phyloP scores from a whole-genome alignment of 2,113 vertebrate species.

The Chaenogobius annularis region DNA sequence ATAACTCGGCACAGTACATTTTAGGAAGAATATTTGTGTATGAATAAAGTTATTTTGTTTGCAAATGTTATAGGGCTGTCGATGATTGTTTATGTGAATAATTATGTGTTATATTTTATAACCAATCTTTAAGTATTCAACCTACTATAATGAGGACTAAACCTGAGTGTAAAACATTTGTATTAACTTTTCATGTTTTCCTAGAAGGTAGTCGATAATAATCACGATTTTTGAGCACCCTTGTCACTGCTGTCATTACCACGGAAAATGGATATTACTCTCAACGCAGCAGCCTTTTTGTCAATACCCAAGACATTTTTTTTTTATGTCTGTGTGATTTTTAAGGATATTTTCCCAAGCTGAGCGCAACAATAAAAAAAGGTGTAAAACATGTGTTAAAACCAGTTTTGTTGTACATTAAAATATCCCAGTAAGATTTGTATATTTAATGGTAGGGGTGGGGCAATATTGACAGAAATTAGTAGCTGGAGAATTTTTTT shows the following conservation, averaged over 20 bases:
- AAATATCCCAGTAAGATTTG: not conserved
- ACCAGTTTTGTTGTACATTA: not conserved
- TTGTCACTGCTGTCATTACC: slow-evolving; percentile 2
- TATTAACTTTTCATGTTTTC: not conserved
- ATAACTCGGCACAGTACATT: not conserved
- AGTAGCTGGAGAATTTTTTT: no score
- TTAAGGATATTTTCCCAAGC: not conserved
- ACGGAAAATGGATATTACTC: slow-evolving; percentile 1
- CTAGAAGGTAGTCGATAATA: not conserved
- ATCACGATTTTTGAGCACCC: not conserved
- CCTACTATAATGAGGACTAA: not conserved
- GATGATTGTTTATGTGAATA: no score
- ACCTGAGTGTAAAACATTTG: not conserved
- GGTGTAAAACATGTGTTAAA: not conserved
- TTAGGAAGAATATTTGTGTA: not conserved
- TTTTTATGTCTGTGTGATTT: not conserved
- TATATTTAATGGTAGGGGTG: no score
- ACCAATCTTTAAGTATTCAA: not conserved
- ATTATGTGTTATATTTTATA: not conserved
- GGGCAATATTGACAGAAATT: no score
- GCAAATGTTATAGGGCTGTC: not conserved
- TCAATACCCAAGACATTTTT: not conserved
- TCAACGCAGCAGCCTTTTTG: not conserved
- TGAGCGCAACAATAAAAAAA: no score
- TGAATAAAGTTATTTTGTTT: not conserved